A percentile compares a stretch with the other conserved stretches of the same genome.
These are phyloP conservation scores for Hippocampus mohnikei DNA, from an alignment of 2,113 vertebrate genomes.

Conservation along the genomic window DNA sequence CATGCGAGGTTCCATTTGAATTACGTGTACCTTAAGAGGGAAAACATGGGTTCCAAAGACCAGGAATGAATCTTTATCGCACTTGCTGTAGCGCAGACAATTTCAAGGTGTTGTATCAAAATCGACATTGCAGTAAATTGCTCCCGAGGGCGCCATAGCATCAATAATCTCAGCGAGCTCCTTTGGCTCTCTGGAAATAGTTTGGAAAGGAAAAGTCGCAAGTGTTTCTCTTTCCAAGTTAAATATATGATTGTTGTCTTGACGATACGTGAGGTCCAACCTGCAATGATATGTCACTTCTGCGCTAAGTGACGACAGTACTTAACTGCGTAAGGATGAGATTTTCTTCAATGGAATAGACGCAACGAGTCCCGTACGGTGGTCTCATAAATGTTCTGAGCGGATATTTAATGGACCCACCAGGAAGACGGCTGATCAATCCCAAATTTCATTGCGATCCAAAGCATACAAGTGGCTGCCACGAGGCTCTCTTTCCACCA, in stretches of 20 bases:
- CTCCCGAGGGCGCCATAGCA: not conserved
- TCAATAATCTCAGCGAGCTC: not conserved
- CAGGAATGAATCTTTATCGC: not conserved
- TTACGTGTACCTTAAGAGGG: not conserved
- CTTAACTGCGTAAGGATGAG: not conserved
- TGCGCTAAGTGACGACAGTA: slow-evolving; percentile 3
- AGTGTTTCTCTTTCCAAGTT: not conserved
- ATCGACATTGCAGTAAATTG: not conserved
- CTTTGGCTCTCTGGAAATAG: slow-evolving; percentile 5
- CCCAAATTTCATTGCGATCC: slow-evolving; percentile 3
- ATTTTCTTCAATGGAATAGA: slow-evolving; percentile 5
- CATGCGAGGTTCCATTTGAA: not conserved
- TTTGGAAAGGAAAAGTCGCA: slow-evolving; percentile 5
- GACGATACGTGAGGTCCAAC: slow-evolving; percentile 16
- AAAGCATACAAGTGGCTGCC: slow-evolving; percentile 7
- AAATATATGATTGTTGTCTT: slow-evolving; percentile 4
- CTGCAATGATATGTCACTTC: slow-evolving; percentile 9
- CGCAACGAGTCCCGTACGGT: not conserved
- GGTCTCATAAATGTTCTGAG: not conserved
- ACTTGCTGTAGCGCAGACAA: too few relatives aligned
- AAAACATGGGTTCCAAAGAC: not conserved
- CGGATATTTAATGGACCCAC: slow-evolving; percentile 1
- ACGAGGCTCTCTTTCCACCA: slow-evolving; percentile 2
- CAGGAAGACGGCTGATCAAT: slow-evolving; percentile 9
- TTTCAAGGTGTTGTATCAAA: not conserved